phyloP scores from a whole-genome alignment of 2,113 vertebrate species.

The Apus apus region DNA sequence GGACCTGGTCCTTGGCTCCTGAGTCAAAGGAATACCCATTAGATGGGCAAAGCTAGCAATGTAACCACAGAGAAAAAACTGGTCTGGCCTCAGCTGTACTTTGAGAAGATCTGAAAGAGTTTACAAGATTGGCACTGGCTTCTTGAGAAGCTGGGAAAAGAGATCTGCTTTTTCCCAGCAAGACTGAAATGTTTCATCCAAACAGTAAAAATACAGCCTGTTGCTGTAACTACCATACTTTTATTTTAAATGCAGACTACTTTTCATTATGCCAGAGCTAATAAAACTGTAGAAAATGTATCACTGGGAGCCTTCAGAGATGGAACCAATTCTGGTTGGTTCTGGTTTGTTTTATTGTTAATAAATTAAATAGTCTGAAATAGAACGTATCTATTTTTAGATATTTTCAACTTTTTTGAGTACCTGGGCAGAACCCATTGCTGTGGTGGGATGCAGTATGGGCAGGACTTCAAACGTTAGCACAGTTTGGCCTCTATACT shows the following conservation, averaged over 20 bases:
- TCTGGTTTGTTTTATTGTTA: neutral
- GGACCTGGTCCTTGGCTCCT: neutral
- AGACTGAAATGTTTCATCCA: neutral
- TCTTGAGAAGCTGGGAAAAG: constrained; percentile 35
- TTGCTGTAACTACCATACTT: constrained; percentile 26
- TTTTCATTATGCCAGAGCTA: neutral
- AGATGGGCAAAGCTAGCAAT: neutral
- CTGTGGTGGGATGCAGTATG: fast-evolving
- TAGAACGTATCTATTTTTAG: neutral
- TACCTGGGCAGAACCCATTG: neutral
- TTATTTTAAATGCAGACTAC: constrained; percentile 23
- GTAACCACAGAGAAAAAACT: neutral
- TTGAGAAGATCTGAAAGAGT: constrained; percentile 11
- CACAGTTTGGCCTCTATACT: neutral
- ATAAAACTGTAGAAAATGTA: neutral
- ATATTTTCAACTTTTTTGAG: neutral
- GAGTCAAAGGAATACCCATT: neutral
- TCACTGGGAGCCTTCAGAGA: neutral
- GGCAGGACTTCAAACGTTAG: neutral
- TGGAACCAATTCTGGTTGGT: neutral
- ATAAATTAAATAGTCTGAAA: neutral
- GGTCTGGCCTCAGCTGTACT: neutral
- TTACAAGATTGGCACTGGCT: constrained; percentile 38
- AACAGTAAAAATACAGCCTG: constrained; percentile 26
- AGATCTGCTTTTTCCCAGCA: constrained; percentile 36